phyloP scores from a whole-genome alignment of 2,797 vertebrate species.

The Hephaestus fuliginosus region DNA sequence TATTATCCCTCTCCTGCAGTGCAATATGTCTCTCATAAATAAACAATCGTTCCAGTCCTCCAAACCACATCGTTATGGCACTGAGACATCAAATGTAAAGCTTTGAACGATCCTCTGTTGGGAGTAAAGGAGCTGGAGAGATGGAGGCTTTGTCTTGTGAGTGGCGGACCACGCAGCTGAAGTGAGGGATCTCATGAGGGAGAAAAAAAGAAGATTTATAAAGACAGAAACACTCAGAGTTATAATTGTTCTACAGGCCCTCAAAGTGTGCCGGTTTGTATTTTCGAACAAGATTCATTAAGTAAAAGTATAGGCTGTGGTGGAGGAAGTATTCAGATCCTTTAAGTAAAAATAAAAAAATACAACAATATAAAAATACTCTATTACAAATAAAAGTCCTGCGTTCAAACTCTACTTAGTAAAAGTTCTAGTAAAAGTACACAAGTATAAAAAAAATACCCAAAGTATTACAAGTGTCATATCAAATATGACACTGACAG shows the following conservation, averaged over 20 bases:
- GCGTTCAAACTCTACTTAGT: background rate
- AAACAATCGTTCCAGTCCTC: constrained; percentile 74
- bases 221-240: constrained; percentile 47
- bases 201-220: constrained; percentile 36
- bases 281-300: constrained; percentile 16
- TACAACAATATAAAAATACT: background rate
- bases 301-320: constrained; percentile 1
- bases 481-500: too few relatives aligned
- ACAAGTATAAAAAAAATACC: background rate
- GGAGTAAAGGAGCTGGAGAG: constrained; percentile 59
- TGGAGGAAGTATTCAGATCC: background rate
- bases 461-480: background rate
- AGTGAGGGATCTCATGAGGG: constrained; percentile 50
- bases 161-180: constrained; percentile 68
- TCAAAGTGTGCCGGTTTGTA: constrained; percentile 7
- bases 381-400: background rate
- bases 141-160: constrained; percentile 75
- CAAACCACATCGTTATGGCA: constrained; percentile 82
- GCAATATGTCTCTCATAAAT: constrained; percentile 81
- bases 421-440: background rate
- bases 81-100: constrained; percentile 79
- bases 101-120: constrained; percentile 71
- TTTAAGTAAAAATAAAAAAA: background rate
- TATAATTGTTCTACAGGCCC: constrained; percentile 10
- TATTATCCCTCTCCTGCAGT: constrained; percentile 70